These are phyloP conservation scores for Caenorhabditis sinica DNA, from an alignment of 2,888 invertebrate genomes.

Conservation along the genomic window DNA sequence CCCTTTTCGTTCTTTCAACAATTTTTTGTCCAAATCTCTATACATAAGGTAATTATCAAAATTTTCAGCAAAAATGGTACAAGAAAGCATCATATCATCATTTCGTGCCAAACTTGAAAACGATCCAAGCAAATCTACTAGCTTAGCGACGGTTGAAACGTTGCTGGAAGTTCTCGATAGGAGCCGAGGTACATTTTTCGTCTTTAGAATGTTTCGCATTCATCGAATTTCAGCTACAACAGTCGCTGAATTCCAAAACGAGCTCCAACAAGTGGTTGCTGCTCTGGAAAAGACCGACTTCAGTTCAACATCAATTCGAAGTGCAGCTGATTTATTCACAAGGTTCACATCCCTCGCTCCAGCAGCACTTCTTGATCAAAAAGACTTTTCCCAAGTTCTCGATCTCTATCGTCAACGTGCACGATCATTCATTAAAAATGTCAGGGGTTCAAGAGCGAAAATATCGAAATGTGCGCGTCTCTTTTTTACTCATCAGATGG, in stretches of 20 bases:
- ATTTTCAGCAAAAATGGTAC: conserved; percentile 34
- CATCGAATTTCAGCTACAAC: conserved; percentile 83
- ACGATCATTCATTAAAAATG: conserved; percentile 78
- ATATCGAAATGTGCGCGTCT: conserved; percentile 91
- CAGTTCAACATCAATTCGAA: conserved; percentile 84
- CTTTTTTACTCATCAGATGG: conserved; percentile 93
- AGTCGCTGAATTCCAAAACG: conserved; percentile 83
- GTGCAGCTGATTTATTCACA: conserved; percentile 84
- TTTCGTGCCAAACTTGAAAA: conserved; percentile 64
- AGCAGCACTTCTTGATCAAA: conserved; percentile 83
- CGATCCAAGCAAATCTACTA: conserved; percentile 84
- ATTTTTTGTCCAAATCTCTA: not conserved
- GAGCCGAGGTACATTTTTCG: conserved; percentile 17
- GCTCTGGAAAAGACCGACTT: conserved; percentile 84
- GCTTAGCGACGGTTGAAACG: conserved; percentile 85
- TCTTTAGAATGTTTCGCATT: too few species aligned
- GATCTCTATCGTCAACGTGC: conserved; percentile 76
- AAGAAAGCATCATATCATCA: conserved; percentile 37
- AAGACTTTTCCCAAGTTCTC: conserved; percentile 69
- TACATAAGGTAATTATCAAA: not conserved
- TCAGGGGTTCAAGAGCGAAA: conserved; percentile 88
- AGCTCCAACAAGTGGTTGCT: conserved; percentile 83
- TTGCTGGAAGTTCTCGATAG: conserved; percentile 73
- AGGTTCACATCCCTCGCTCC: conserved; percentile 85
- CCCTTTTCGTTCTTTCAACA: not conserved